These are phyloP conservation scores for Cenopis cana DNA, from an alignment of 2,888 invertebrate species.

Conservation along the genomic window DNA sequence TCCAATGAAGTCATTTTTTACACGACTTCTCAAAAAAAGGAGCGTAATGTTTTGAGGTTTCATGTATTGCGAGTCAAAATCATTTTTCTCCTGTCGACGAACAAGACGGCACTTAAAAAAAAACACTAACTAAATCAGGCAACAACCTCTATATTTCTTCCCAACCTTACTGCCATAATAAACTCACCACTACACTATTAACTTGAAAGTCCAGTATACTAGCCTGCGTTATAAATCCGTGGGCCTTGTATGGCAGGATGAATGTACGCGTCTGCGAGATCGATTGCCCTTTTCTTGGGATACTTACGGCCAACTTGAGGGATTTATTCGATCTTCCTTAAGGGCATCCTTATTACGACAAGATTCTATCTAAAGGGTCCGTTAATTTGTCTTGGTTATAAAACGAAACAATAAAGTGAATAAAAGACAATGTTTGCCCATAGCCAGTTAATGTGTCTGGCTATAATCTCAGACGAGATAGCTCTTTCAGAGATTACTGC, in stretches of 20 bases:
- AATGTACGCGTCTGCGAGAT: constrained; percentile 46
- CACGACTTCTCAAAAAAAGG: too few species aligned
- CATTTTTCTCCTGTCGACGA: too few species aligned
- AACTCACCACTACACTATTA: constrained; percentile 27
- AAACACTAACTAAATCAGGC: constrained; percentile 33
- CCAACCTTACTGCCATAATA: constrained; percentile 12
- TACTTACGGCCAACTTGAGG: constrained; percentile 46
- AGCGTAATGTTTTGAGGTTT: too few species aligned
- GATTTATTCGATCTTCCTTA: constrained; percentile 46
- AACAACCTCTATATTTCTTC: constrained; percentile 38
- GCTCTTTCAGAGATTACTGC: constrained; percentile 21
- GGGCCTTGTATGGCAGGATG: constrained; percentile 46
- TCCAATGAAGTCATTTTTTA: too few species aligned
- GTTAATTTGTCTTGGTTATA: constrained; percentile 37
- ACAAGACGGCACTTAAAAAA: constrained; percentile 18
- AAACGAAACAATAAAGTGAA: constrained; percentile 12
- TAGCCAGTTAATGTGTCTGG: constrained; percentile 11
- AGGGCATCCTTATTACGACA: constrained; percentile 34
- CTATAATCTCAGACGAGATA: constrained; percentile 11
- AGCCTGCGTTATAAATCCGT: constrained; percentile 33
- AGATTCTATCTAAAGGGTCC: constrained; percentile 30
- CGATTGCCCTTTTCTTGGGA: constrained; percentile 45
- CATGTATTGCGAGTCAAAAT: too few species aligned
- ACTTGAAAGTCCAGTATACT: constrained; percentile 17
- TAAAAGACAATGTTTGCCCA: constrained; percentile 18